Evolutionary conservation across 2,113 vertebrate genomes (phyloP).

Genomic region (Tachysurus fulvidraco): DNA sequence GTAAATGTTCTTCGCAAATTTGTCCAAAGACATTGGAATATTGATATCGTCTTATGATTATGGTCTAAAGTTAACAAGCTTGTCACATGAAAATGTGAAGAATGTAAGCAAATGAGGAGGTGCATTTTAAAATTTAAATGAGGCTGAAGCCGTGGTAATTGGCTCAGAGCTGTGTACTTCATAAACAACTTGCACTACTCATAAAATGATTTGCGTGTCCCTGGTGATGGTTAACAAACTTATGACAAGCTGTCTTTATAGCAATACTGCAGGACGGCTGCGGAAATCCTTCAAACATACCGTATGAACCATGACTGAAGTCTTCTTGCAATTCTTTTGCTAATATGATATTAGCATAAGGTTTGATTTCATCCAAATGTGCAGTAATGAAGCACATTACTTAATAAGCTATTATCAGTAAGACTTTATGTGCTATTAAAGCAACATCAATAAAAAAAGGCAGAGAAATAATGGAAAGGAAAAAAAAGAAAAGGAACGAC

Average conservation of each 20-base stretch:
- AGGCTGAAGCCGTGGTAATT: constrained; percentile 12
- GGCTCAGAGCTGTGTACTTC: neutral
- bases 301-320: too few relatives aligned
- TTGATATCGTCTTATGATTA: constrained; percentile 28
- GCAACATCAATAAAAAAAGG: neutral
- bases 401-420: neutral
- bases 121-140: constrained; percentile 12
- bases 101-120: constrained; percentile 6
- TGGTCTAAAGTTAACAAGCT: constrained; percentile 28
- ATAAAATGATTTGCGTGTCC: neutral
- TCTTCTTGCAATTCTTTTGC: neutral
- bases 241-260: constrained; percentile 11
- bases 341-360: neutral
- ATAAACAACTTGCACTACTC: neutral
- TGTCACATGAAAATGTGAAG: neutral
- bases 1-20: constrained; percentile 4
- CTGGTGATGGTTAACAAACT: neutral
- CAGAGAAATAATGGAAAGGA: neutral
- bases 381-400: neutral
- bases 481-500: neutral
- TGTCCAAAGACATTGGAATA: constrained; percentile 24
- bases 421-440: neutral
- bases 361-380: neutral
- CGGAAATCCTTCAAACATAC: neutral
- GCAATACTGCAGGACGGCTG: neutral